These are phyloP conservation scores for Xerus inauris DNA, from an alignment of 2,113 vertebrate species.

Conservation along the genomic window DNA sequence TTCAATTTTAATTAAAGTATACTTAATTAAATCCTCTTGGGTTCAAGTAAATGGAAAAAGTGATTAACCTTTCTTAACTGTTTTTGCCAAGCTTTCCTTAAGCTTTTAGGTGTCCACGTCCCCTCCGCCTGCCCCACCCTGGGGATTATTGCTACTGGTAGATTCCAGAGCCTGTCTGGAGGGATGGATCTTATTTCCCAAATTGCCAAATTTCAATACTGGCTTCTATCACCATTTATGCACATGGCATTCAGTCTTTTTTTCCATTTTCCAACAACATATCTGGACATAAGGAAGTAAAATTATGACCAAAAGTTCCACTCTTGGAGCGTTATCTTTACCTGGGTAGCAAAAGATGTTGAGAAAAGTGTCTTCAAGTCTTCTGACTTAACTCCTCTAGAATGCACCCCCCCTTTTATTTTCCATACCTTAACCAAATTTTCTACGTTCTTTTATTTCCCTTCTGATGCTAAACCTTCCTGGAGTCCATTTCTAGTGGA, in stretches of 20 bases:
- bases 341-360: not conserved
- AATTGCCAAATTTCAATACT: not conserved
- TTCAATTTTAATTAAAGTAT: conserved; percentile 81
- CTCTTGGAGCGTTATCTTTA: conserved; percentile 17
- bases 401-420: not conserved
- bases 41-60: conserved; percentile 72
- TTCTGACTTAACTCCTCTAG: not conserved
- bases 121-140: too few species aligned
- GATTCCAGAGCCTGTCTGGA: not conserved
- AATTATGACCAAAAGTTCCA: not conserved
- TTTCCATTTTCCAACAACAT: not conserved
- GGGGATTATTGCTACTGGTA: not conserved
- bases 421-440: not conserved
- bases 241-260: not conserved
- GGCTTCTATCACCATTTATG: not conserved
- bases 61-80: conserved; percentile 60
- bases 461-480: not conserved
- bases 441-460: not conserved
- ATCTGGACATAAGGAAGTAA: not conserved
- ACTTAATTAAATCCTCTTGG: conserved; percentile 79
- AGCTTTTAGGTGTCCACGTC: not conserved
- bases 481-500: not conserved
- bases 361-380: not conserved
- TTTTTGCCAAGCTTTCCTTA: not conserved
- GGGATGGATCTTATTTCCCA: not conserved